Percentiles rank a stretch among this genome's conserved stretches.
Evolutionary conservation across 2,113 vertebrate genomes (phyloP).

Genomic region (Solea solea): DNA sequence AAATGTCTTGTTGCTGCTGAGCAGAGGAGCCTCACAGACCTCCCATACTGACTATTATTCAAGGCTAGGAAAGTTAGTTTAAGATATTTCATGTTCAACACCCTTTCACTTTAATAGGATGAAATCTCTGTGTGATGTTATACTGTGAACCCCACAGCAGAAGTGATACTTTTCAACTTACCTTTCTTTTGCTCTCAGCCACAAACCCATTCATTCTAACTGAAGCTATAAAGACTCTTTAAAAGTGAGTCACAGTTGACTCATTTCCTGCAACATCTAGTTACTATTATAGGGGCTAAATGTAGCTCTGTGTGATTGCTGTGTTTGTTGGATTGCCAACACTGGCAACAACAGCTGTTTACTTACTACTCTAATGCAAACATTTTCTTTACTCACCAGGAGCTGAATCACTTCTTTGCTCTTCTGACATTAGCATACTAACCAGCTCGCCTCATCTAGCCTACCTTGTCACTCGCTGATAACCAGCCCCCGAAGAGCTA

Average conservation of each 20-base stretch:
- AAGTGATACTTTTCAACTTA: neutral
- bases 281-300: neutral
- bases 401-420: neutral
- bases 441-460: neutral
- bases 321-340: neutral
- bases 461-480: neutral
- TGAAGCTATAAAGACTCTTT: neutral
- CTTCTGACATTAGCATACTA: neutral
- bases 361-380: neutral
- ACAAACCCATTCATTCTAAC: neutral
- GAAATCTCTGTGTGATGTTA: neutral
- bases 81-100: neutral
- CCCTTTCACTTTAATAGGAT: neutral
- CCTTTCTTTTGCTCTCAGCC: neutral
- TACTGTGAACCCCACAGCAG: neutral
- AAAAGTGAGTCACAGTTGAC: neutral
- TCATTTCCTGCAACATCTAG: neutral
- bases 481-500: neutral
- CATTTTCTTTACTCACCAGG: neutral
- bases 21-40: constrained; percentile 48
- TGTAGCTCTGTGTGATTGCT: neutral
- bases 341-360: neutral
- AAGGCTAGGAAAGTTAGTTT: neutral
- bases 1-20: constrained; percentile 63
- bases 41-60: constrained; percentile 50